These are phyloP conservation scores for Quadriops clusia DNA, from an alignment of 2,888 invertebrate species.

Conservation along the genomic window DNA sequence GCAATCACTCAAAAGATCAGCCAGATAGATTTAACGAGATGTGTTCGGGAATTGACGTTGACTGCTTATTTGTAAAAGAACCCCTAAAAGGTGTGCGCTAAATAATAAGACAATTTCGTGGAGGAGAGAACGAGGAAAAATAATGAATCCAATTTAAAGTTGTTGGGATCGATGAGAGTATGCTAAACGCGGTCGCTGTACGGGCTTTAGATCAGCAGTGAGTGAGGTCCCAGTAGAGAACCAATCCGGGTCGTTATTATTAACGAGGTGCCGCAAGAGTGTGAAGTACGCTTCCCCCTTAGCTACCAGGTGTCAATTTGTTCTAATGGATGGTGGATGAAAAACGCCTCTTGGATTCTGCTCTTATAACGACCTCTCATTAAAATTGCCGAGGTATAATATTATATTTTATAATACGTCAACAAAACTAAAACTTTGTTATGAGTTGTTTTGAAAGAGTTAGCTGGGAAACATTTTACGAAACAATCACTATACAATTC, in stretches of 20 bases:
- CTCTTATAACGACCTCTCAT: conserved; percentile 28
- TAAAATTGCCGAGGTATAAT: conserved; percentile 26
- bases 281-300: conserved; percentile 25
- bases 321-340: conserved; percentile 38
- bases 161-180: conserved; percentile 5
- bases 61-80: too few relatives aligned
- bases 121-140: too few relatives aligned
- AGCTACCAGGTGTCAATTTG: conserved; percentile 40
- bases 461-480: too few relatives aligned
- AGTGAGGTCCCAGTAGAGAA: conserved; percentile 21
- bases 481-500: too few relatives aligned
- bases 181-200: conserved; percentile 10
- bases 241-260: conserved; percentile 32
- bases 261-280: conserved; percentile 31
- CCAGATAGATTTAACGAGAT: too few relatives aligned
- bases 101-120: too few relatives aligned
- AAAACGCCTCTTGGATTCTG: conserved; percentile 25
- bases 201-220: conserved; percentile 10
- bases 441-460: conserved; percentile 2
- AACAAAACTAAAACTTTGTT: conserved; percentile 11
- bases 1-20: too few relatives aligned
- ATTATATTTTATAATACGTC: conserved; percentile 25
- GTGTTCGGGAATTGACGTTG: too few relatives aligned
- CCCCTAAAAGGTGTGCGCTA: too few relatives aligned
- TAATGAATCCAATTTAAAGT: too few relatives aligned